A percentile compares a stretch with the other conserved stretches of the same genome.
These are phyloP conservation scores for Epizoanthus fatuus DNA, from an alignment of 92 coral and sea anemone genomes.

Conservation along the genomic window DNA sequence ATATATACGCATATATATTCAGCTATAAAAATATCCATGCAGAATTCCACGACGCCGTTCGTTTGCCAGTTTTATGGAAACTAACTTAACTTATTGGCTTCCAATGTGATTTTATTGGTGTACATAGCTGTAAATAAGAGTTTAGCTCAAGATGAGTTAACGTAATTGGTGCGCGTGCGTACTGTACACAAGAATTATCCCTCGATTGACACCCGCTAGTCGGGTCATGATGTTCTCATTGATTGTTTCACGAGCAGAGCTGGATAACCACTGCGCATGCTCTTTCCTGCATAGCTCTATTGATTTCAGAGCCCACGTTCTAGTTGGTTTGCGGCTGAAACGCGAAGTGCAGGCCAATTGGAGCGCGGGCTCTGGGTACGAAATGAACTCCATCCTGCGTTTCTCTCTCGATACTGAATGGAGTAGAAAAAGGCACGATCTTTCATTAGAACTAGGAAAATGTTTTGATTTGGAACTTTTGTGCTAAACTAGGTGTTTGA, in stretches of 20 bases:
- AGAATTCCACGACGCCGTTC: neutral
- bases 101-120: neutral
- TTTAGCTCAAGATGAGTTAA: neutral
- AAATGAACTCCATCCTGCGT: too few species aligned
- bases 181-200: neutral
- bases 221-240: neutral
- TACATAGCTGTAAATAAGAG: slow-evolving; percentile 4
- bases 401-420: too few species aligned
- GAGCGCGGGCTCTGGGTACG: too few species aligned
- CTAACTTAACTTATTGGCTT: neutral
- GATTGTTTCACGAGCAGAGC: neutral
- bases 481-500: too few species aligned
- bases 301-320: too few species aligned
- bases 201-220: neutral
- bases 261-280: slow-evolving; percentile 1
- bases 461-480: too few species aligned
- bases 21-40: neutral
- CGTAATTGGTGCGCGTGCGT: slow-evolving; percentile 6
- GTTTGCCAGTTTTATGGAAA: neutral
- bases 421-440: too few species aligned
- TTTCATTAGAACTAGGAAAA: too few species aligned
- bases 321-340: too few species aligned
- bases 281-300: too few species aligned
- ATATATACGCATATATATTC: neutral
- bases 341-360: too few species aligned